These are phyloP conservation scores for Ochropleura leucogaster DNA, from an alignment of 2,888 invertebrate species.

Conservation along the genomic window DNA sequence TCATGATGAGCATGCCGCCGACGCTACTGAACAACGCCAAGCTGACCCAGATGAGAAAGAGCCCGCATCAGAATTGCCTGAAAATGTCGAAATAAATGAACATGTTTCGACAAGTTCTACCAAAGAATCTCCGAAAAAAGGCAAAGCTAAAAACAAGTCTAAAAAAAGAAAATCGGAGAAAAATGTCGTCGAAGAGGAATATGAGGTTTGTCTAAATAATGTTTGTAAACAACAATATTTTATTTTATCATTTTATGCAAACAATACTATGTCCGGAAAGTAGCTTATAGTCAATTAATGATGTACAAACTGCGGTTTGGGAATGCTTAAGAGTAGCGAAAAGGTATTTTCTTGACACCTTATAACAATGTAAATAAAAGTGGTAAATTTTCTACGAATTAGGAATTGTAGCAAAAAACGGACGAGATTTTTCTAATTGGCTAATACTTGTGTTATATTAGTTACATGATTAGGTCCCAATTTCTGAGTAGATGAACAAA, in stretches of 20 bases:
- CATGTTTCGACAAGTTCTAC: conserved; percentile 69
- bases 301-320: neutral
- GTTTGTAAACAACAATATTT: conserved; percentile 47
- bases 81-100: conserved; percentile 67
- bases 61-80: conserved; percentile 67
- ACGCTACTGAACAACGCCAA: conserved; percentile 65
- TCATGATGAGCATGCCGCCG: conserved; percentile 71
- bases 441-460: neutral
- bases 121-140: conserved; percentile 72
- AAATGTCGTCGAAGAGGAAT: conserved; percentile 82
- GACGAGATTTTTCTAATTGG: neutral
- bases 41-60: conserved; percentile 69
- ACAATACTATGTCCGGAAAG: neutral
- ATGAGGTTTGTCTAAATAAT: conserved; percentile 84
- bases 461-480: neutral
- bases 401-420: neutral
- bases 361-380: too few species aligned
- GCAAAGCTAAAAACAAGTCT: conserved; percentile 73
- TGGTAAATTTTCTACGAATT: neutral
- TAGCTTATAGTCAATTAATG: neutral
- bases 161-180: conserved; percentile 83
- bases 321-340: neutral
- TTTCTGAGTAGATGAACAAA: neutral
- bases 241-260: neutral
- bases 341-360: neutral